Base-by-base conservation (phyloP, 2,797 vertebrate species). In the Brachymystax lenok region DNA sequence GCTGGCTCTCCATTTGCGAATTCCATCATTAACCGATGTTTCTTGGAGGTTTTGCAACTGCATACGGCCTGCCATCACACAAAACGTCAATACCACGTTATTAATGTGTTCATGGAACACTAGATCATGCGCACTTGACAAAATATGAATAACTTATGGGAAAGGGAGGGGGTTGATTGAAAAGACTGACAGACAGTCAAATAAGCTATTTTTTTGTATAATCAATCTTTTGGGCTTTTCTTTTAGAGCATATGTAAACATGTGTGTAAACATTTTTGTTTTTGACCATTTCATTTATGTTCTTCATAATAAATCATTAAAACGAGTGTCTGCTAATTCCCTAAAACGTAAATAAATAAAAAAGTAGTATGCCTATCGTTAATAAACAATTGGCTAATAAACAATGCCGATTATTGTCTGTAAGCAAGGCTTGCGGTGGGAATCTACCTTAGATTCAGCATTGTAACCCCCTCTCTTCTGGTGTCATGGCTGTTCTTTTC, bases 401-500 rank as follows among this genome's bases (percentile, higher is more conserved):
- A 33, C 17, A 17, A 40, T 69, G 69, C 21, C 14, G n/a, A 46
- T 46, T 2, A 46, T 40, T 68, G 6, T 61, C 56, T 66, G 54
- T 76, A 54, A 71, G 73, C 67, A 19, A 82, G 77, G 89, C 78
- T 61, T 10, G 59, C 59, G n/a, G 59, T 24, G 52, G 66, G 83
- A 14, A 71, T 70, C 71, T 78, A 73, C 74, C 74, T 79, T 27
- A 67, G 66, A 70, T 70, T 71, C 66, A 70, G 84, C 19, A 75
- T 82, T 78, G 71, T 77, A 83, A 89, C 85, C 82, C 75, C 78
- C 67, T 67, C 74, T 71, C 81, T 28, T 54, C 12, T 61, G 61
- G 80, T 90, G 88, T 90, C 90, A 87, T 50, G 6, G 88, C 85
- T 90, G 91, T 89, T 93, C 91, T 88, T 90, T 89, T 94, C 87